Evolutionary conservation across 2,113 vertebrate genomes (phyloP), one percentile per base, ranked within the genome.

Genomic region (Clinocottus analis): DNA sequence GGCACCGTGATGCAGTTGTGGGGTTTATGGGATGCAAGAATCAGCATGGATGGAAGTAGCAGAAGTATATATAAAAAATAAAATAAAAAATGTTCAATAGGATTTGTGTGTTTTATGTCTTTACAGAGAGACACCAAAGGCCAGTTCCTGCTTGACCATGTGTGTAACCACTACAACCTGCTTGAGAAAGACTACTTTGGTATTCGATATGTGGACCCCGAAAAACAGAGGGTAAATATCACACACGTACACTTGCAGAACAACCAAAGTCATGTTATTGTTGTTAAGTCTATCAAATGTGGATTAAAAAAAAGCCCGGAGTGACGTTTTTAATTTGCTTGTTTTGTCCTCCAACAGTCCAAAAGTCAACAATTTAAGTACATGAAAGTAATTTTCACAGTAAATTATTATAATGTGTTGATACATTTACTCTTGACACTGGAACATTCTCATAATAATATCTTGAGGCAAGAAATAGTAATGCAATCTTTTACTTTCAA

Each of bases 121-220:
- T 95, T 94, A 45, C 96, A 99, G 98, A 97, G 95, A 91, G 98
- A 99, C 84, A 98, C 98, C 68, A 99, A 97, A 93, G 98, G 98
- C 51, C 98, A 99, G 90, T 98, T 97, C 93, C 95, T 99, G 61
- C 93, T 99, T 86, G 98, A 99, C 88, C 95, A 98, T 89, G 96
- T 99, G 89, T 99, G 97, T 92, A 99, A 99, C 93, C 97, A 98
- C 92, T 99, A 98, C 95, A 98, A 97, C 89, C 95, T 99, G 67
- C 93, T 99, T 87, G 98, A 99, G 93, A 99, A 96, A 89, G 98
- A 99, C 92, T 99, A 99, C 89, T 99, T 99, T 88, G 98, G 98
- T 70, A 97, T 99, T 93, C 96, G 98, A 92, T 99, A 97, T 55
- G 98, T 99, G 93, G 98, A 99, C 77, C 96, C 96, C 11, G 97